Evolutionary conservation across 2,113 vertebrate species (phyloP), one percentile per base, ranked within the genome.

Genomic region (Ptyas mucosa): DNA sequence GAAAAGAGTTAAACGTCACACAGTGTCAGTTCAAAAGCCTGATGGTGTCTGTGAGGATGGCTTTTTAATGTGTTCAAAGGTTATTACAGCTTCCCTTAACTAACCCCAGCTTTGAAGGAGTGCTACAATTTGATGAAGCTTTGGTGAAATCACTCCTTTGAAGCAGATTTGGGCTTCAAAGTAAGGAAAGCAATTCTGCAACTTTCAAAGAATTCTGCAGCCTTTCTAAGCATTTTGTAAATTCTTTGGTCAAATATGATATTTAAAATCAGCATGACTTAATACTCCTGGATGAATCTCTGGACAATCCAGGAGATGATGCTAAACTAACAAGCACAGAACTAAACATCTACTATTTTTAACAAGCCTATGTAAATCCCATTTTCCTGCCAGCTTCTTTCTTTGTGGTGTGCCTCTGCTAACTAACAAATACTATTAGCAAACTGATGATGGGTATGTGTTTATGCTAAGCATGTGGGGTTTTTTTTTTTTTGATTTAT

Each of bases 51-150:
- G 21, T 90, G 90, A 89, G 11, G 49, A 46, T 93, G 85, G 8
- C 34, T 69, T 92, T 57, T 23, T 75, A 52, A 89, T 91, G 14
- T 91, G 88, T 94, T 89, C 34, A 93, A 52, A 52, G 6, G 69
- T 23, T 43, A 89, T 94, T 15, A 61, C 0, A 55, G 15, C 75
- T 34, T 94, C 91, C 93, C 34, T 52, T 90, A 51, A 0, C 14
- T 15, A 75, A 85, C 85, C 24, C 58, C 75, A n/a, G 34, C 34
- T 81, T 81, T 81, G 75, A 43, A 81, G 34, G 34, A 81, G 8
- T 81, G 34, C 75, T 43, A 43, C 34, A 43, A 81, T 43, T 81
- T 81, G 75, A 43, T 81, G 34, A 43, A 81, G 18, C 34, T 81
- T 81, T 81, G 34, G 75, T 81, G 18, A 81, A 81, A 43, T 81